phyloP scores from a whole-genome alignment of 2,888 invertebrate genomes.

The Keiferia lycopersicella region DNA sequence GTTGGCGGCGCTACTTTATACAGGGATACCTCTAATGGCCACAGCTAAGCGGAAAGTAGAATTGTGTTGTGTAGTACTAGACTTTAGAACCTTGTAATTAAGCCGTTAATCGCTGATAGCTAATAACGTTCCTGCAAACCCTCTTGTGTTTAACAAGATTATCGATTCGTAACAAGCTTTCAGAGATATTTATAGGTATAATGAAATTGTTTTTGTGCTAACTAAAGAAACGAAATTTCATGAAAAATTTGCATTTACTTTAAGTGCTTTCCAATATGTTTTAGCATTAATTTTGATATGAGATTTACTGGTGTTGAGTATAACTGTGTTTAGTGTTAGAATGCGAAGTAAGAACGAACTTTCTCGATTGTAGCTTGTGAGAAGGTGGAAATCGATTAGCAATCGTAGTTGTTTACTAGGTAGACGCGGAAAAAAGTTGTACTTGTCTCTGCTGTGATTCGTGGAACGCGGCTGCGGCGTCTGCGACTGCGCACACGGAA shows the following conservation, averaged over 20 bases:
- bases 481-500: slow-evolving; percentile 18
- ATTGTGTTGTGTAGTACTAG: slow-evolving; percentile 11
- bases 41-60: slow-evolving; percentile 37
- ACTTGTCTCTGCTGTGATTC: slow-evolving; percentile 24
- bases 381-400: slow-evolving; percentile 29
- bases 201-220: neutral
- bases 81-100: slow-evolving; percentile 27
- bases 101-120: slow-evolving; percentile 28
- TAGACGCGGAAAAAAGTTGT: slow-evolving; percentile 25
- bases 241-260: no score
- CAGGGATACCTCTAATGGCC: slow-evolving; percentile 37
- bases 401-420: slow-evolving; percentile 21
- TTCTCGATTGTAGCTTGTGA: slow-evolving; percentile 15
- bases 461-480: slow-evolving; percentile 25
- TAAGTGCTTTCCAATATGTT: neutral
- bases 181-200: neutral
- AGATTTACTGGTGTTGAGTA: neutral
- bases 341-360: slow-evolving; percentile 5
- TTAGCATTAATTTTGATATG: neutral
- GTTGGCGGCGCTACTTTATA: no score
- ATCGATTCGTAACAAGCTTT: slow-evolving; percentile 22
- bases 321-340: slow-evolving; percentile 12
- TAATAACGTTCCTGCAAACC: slow-evolving; percentile 29
- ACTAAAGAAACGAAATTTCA: slow-evolving; percentile 3
- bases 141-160: slow-evolving; percentile 21